Evolutionary conservation across 2,888 invertebrate genomes (phyloP).

Genomic region (Anoncus sp.): DNA sequence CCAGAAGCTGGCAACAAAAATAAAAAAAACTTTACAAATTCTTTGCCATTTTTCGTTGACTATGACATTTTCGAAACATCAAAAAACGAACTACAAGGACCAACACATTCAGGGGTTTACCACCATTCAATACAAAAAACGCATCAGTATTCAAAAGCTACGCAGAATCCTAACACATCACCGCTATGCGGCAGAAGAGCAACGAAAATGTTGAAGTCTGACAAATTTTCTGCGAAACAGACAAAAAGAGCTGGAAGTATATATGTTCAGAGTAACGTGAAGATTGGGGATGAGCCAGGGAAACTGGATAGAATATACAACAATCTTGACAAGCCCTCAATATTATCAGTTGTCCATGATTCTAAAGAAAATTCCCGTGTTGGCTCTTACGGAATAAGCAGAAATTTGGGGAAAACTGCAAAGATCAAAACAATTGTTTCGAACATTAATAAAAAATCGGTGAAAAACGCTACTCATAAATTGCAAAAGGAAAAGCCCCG

Average conservation of each 20-base stretch:
- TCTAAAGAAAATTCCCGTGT: neutral
- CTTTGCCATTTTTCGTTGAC: neutral
- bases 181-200: neutral
- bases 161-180: neutral
- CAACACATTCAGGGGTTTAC: neutral
- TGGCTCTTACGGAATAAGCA: neutral
- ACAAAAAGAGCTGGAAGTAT: neutral
- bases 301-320: neutral
- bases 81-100: constrained; percentile 20
- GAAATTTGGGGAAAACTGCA: neutral
- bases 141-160: neutral
- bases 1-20: too few relatives aligned
- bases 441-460: neutral
- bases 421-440: neutral
- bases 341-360: neutral
- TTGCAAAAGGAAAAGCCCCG: neutral
- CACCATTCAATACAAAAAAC: neutral
- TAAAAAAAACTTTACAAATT: neutral
- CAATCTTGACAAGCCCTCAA: neutral
- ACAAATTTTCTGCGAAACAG: neutral
- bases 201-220: constrained; percentile 3
- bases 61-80: neutral
- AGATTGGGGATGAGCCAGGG: neutral
- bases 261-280: neutral
- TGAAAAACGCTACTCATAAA: neutral